Evolutionary conservation across 2,113 vertebrate genomes (phyloP).

Genomic region (Callorhinus ursinus): DNA sequence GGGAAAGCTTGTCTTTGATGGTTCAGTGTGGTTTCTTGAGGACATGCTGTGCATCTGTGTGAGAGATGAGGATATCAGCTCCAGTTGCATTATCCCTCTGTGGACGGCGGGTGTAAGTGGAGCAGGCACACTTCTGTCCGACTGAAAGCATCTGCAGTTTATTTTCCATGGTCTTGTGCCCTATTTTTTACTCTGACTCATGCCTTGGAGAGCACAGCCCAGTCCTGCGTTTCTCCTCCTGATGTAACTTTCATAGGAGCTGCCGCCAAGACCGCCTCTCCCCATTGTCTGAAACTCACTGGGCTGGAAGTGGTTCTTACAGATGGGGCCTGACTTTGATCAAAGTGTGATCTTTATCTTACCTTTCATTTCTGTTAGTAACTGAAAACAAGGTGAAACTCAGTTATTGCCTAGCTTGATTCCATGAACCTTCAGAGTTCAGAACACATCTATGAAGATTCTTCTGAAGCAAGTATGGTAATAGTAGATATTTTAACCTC

Average conservation of each 20-base stretch:
- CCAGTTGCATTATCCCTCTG: not conserved
- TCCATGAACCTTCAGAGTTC: not conserved
- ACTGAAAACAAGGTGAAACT: not conserved
- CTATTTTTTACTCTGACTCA: slow-evolving; percentile 32
- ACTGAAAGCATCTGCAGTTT: slow-evolving; percentile 51
- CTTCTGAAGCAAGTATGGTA: not conserved
- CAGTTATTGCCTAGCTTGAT: not conserved
- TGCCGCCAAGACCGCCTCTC: slow-evolving; percentile 31
- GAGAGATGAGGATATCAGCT: not conserved
- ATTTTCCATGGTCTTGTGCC: slow-evolving; percentile 45
- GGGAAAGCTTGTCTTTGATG: not conserved
- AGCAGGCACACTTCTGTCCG: not conserved
- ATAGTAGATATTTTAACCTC: not conserved
- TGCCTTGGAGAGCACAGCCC: not conserved
- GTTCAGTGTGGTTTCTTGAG: not conserved
- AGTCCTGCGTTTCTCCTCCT: not conserved
- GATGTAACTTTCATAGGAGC: not conserved
- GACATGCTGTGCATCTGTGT: not conserved
- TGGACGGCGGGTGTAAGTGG: not conserved
- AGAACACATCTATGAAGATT: not conserved
- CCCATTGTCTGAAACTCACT: not conserved
- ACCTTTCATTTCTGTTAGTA: not conserved
- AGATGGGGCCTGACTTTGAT: not conserved
- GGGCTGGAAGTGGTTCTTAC: not conserved
- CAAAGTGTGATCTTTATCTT: not conserved